A percentile compares a stretch with the other conserved stretches of the same genome.
phyloP scores from a whole-genome alignment of 1,140 invertebrate species.

The Ceratoteleas bidentatus region DNA sequence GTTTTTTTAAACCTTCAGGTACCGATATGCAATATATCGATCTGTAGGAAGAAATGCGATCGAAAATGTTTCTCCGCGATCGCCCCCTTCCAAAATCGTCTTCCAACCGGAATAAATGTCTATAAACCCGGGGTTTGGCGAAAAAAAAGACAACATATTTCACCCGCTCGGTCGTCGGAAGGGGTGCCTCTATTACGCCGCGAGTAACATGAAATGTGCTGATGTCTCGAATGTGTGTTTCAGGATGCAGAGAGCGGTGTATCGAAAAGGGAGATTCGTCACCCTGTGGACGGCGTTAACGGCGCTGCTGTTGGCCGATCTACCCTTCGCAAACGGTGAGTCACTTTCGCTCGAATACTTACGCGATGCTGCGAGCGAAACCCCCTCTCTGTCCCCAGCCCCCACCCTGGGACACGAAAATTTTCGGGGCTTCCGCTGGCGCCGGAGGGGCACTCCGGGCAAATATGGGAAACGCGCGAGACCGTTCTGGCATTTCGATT shows the following conservation, averaged over 20 bases:
- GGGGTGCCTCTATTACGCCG: constrained; percentile 3
- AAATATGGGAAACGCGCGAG: constrained; percentile 64
- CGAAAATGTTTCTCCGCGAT: too few relatives aligned
- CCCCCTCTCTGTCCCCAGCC: too few relatives aligned
- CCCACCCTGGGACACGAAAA: constrained; percentile 49
- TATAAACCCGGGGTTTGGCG: neutral
- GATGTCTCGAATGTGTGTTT: constrained; percentile 67
- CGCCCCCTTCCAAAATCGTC: neutral
- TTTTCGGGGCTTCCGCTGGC: constrained; percentile 64
- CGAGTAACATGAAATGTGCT: constrained; percentile 38
- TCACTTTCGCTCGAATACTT: constrained; percentile 69
- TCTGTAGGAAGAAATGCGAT: too few relatives aligned
- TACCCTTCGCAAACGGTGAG: constrained; percentile 78
- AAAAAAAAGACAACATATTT: constrained; percentile 19
- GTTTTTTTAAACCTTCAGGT: too few relatives aligned
- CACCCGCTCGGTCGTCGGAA: neutral
- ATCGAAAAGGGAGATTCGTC: constrained; percentile 72
- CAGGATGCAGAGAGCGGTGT: constrained; percentile 78
- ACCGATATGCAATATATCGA: too few relatives aligned
- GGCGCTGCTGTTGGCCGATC: constrained; percentile 69
- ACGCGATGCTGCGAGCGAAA: constrained; percentile 46
- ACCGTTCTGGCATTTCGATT: constrained; percentile 67
- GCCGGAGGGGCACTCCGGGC: constrained; percentile 37
- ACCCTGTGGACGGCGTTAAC: constrained; percentile 70
- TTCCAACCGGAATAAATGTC: constrained; percentile 9